Evolutionary conservation across 2,888 invertebrate genomes (phyloP).

Genomic region (Hirudinaria manillensis): DNA sequence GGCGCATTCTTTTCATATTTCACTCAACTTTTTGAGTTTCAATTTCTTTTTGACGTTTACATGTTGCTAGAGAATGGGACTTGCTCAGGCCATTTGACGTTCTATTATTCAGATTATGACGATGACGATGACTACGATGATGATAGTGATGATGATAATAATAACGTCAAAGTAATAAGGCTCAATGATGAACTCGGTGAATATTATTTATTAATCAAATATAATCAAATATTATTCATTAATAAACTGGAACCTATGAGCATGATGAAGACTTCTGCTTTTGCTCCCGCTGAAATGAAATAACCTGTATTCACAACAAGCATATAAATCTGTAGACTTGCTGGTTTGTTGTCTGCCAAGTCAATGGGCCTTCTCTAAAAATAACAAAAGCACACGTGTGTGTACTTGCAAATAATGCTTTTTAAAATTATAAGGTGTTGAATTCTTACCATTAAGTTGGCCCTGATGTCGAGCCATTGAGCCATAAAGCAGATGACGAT

Average conservation of each 20-base stretch:
- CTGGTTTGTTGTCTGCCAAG: constrained; percentile 8
- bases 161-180: too few species aligned
- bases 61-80: neutral
- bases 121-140: too few species aligned
- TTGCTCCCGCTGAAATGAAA: neutral
- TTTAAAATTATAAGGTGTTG: neutral
- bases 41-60: neutral
- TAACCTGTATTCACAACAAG: neutral
- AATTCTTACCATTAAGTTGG: neutral
- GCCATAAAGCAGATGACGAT: neutral
- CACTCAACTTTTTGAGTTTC: too few species aligned
- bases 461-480: neutral
- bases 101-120: too few species aligned
- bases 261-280: neutral
- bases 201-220: too few species aligned
- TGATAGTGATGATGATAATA: too few species aligned
- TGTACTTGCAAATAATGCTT: neutral
- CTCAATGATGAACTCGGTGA: too few species aligned
- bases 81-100: too few species aligned
- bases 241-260: neutral
- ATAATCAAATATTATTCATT: too few species aligned
- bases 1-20: too few species aligned
- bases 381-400: neutral
- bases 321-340: constrained; percentile 7
- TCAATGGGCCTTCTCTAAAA: constrained; percentile 7